phyloP scores from a whole-genome alignment of 2,113 vertebrate species.

The Mandrillus leucophaeus region DNA sequence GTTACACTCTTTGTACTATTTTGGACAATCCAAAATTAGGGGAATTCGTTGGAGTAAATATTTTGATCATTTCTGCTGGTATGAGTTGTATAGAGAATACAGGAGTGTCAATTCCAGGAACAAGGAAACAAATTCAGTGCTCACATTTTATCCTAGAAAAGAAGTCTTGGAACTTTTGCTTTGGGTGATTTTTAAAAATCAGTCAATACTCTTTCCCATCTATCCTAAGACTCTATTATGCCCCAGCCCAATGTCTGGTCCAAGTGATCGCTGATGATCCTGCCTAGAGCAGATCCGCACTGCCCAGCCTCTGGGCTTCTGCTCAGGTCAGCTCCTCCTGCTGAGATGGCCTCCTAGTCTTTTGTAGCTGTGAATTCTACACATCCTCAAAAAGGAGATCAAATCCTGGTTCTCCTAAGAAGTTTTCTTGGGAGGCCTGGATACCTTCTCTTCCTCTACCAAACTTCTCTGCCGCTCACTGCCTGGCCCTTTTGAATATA shows the following conservation, averaged over 20 bases:
- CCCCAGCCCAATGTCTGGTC: background rate
- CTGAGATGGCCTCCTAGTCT: background rate
- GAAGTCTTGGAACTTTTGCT: background rate
- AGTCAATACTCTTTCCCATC: background rate
- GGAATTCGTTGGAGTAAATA: background rate
- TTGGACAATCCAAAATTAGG: conserved; percentile 25
- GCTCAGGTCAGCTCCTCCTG: background rate
- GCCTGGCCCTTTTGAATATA: background rate
- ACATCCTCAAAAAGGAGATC: background rate
- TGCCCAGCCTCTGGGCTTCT: background rate
- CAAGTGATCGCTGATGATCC: no score
- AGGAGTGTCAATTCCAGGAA: background rate
- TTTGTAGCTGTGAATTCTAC: background rate
- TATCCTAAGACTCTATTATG: background rate
- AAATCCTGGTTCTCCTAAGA: background rate
- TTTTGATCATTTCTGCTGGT: background rate
- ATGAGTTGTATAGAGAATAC: background rate
- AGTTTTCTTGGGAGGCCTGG: background rate
- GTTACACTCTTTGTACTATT: background rate
- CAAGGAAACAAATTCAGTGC: background rate
- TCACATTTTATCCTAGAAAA: background rate
- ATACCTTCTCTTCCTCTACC: background rate
- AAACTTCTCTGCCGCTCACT: background rate
- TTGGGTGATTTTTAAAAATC: background rate
- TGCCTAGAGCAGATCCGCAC: background rate